Base-by-base conservation (phyloP, 2,113 vertebrate genomes). In the Malaclemys terrapin region DNA sequence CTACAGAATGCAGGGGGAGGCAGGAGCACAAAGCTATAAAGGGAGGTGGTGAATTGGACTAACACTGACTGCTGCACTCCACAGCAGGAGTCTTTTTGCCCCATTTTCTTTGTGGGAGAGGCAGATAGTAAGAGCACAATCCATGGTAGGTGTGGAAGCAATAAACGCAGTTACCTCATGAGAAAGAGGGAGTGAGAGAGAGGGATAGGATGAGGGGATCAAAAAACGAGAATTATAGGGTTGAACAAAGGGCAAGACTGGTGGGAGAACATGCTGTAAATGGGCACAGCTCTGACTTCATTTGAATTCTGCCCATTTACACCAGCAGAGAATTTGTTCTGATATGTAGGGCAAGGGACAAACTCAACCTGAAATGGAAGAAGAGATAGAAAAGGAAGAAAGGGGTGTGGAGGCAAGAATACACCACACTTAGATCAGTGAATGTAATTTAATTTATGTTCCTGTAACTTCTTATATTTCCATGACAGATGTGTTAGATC, bases 381-480 rank as follows among this genome's bases (percentile, higher is more conserved):
- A 91, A 80, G 96, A 10, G 94, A 93, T 85, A 10, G 3, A 94
- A 95, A 95, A 96, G 95, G 94, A 96, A 96, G 89, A 95, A 96
- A 93, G 88, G 96, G 97, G 95, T 89, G 96, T 96, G 97, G 93
- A 92, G 96, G 84, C 0, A 0, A 96, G 95, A 92, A 87, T 87
- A 95, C 87, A 93, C 87, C 80, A 95, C 85, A 95, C 96, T 97
- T 97, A 96, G 94, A 96, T 79, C 84, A 80, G 76, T 95, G 97
- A 95, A 97, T 96, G 93, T 93, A 93, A 94, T 96, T 96, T 96
- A 97, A 96, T 97, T 97, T 96, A 95, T 95, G 94, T 96, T 96
- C 96, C 96, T 96, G 94, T 96, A 97, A 97, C 94, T 95, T 92
- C 95, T 91, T 50, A 89, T 96, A 97, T 97, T 97, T 97, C 96